Base-by-base conservation (phyloP, 2,797 vertebrate species). In the Sebastes alutus region DNA sequence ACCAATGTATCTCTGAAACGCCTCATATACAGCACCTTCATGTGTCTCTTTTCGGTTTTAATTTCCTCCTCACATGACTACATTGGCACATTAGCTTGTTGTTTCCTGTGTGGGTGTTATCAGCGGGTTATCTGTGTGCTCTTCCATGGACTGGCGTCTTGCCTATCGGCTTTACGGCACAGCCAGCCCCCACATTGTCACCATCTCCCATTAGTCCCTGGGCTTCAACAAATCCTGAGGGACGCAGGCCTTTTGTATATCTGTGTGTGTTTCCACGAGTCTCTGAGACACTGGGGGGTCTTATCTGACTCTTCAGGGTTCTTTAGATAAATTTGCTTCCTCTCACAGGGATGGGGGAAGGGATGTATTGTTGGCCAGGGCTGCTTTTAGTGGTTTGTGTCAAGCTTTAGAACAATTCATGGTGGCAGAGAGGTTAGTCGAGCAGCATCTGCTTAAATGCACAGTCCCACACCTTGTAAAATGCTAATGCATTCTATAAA, bases 221-320 rank as follows among this genome's bases (percentile, higher is more conserved):
- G 62, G 86, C 86, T 84, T 80, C 61, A 72, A 63, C 71, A 65
- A 74, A 77, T 85, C 63, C 76, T 71, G 29, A 88, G 85, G 84
- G 78, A 85, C 75, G 54, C 68, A 54, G 46, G 42, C 68, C 56
- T 64, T 78, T 71, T 46, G 56, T 73, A 22, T 67, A 46, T 64
- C 67, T 64, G 22, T 72, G 52, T 77, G 66, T 68, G 66, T 84
- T 52, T 61, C 56, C 35, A 27, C 78, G 82, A 70, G 68, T 85
- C 74, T 78, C 46, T 7, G 58, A 83, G 74, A 77, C 72, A 65
- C 61, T 72, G 61, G 38, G 20, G 61, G 42, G 59, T 90, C 89
- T 92, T 93, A 92, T 93, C 85, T 89, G 69, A 73, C 83, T 91
- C 86, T 87, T 89, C 73, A 84, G 86, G 77, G 80, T 68, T 85